A percentile compares a stretch with the other conserved stretches of the same genome.
Conservation (phyloP, 2,113 vertebrate species). For the Rhodinocichla rosea region DNA sequence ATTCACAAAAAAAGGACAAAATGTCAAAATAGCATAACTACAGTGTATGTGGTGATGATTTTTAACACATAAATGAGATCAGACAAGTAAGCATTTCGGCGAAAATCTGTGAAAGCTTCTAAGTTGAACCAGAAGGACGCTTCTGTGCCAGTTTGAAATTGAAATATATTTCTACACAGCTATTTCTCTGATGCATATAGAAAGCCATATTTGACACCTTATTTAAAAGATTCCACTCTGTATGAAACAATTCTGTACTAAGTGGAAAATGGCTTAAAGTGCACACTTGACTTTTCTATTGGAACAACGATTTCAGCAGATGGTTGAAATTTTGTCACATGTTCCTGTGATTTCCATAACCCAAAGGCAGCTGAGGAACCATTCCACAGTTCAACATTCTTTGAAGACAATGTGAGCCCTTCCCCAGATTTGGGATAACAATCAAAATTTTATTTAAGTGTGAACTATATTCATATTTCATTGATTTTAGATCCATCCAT, state of each 20-base stretch:
- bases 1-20: not conserved
- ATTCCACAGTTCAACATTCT: not conserved
- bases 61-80: not conserved
- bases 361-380: not conserved
- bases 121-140: not conserved
- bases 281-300: not conserved
- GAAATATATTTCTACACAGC: not conserved
- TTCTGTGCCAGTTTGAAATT: conserved; percentile 2
- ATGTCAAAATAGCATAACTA: not conserved
- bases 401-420: not conserved
- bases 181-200: not conserved
- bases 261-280: not conserved
- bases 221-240: conserved; percentile 14
- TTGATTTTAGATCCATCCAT: not conserved
- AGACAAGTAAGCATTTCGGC: not conserved
- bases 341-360: not conserved
- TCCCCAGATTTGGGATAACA: not conserved
- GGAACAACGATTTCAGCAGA: conserved; percentile 23
- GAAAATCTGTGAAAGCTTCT: not conserved
- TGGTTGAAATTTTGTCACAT: not conserved
- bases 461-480: not conserved
- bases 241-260: not conserved
- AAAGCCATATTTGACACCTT: not conserved
- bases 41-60: not conserved
- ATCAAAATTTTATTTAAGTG: not conserved